Percentiles rank a stretch among this genome's conserved stretches.
These are phyloP conservation scores for Microtus ochrogaster DNA, from an alignment of 2,113 vertebrate species.

Conservation along the genomic window DNA sequence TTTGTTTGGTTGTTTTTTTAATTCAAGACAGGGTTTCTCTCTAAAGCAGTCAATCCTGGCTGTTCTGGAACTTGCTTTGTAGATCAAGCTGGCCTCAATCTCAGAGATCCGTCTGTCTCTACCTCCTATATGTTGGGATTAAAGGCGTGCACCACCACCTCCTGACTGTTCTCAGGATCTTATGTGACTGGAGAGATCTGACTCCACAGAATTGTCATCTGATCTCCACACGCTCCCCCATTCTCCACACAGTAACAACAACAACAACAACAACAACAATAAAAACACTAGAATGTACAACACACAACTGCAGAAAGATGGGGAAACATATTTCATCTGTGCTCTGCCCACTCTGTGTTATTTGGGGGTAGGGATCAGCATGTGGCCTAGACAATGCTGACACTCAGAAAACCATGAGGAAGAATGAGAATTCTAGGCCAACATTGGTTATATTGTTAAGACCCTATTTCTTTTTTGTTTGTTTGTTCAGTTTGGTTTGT, in stretches of 20 bases:
- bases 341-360: background rate
- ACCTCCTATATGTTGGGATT: too few species aligned
- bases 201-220: background rate
- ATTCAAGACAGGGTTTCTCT: too few species aligned
- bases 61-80: too few species aligned
- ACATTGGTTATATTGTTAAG: background rate
- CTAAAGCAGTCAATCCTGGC: too few species aligned
- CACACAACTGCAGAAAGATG: background rate
- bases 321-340: background rate
- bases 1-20: too few species aligned
- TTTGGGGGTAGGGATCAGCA: background rate
- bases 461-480: too few species aligned
- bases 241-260: too few species aligned
- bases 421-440: background rate
- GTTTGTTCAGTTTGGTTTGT: too few species aligned
- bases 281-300: background rate
- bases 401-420: background rate
- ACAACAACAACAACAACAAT: too few species aligned
- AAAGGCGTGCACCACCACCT: too few species aligned
- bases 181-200: background rate
- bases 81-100: too few species aligned
- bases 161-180: background rate
- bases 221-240: background rate
- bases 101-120: too few species aligned
- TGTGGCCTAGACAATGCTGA: background rate